Percentiles rank a stretch among this genome's conserved stretches.
Conservation (phyloP, 2,113 vertebrate species). For the Microcebus ravelobensis region DNA sequence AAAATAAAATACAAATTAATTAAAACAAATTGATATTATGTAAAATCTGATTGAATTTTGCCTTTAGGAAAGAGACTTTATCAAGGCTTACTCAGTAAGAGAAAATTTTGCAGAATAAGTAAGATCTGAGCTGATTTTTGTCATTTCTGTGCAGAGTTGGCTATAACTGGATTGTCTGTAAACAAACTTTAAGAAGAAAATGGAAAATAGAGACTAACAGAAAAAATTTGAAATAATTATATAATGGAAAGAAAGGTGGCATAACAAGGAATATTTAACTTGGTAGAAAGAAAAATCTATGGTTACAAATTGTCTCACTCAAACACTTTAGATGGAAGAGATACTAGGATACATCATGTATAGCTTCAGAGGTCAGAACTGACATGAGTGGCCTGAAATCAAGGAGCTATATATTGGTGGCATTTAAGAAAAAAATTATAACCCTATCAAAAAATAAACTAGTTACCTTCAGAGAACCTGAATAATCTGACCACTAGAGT, state of each 20-base stretch:
- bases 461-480: rapidly evolving
- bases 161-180: background rate
- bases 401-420: background rate
- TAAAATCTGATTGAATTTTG: background rate
- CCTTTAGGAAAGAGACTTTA: background rate
- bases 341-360: background rate
- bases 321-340: background rate
- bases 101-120: background rate
- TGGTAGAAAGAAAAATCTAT: background rate
- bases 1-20: background rate
- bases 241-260: background rate
- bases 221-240: background rate
- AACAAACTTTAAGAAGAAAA: background rate
- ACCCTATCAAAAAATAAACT: background rate
- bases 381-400: background rate
- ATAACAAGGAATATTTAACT: background rate
- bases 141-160: background rate
- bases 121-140: background rate
- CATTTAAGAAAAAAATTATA: background rate
- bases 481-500: background rate
- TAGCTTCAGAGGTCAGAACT: background rate
- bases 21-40: background rate
- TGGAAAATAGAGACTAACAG: background rate
- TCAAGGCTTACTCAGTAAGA: background rate
- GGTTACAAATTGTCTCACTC: background rate